A percentile compares a stretch with the other conserved stretches of the same genome.
Conservation (phyloP, 2,888 invertebrate genomes). For the Ochropleura plecta region DNA sequence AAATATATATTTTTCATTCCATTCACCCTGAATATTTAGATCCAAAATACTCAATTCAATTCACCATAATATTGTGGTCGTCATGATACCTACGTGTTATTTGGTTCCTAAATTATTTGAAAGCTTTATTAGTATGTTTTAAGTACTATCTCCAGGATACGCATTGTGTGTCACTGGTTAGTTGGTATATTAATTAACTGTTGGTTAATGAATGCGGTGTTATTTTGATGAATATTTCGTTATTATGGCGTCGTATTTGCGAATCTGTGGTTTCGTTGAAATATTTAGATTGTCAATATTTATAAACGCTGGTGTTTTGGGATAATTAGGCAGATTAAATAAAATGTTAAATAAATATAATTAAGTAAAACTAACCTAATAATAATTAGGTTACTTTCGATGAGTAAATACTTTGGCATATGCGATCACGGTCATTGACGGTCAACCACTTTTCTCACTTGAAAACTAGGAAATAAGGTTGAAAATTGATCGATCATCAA, state of each 20-base stretch:
- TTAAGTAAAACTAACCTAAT: no score
- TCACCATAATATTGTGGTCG: slow-evolving; percentile 40
- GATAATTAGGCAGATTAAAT: background rate
- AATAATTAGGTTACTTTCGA: no score
- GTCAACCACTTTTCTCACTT: no score
- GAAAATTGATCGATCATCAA: no score
- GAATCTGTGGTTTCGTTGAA: background rate
- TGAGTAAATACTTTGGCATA: no score
- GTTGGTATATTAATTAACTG: slow-evolving; percentile 24
- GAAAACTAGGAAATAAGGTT: no score
- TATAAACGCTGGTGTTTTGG: background rate
- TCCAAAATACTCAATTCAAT: slow-evolving; percentile 25
- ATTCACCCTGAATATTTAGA: slow-evolving; percentile 21
- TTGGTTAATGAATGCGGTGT: slow-evolving; percentile 27
- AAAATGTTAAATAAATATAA: no score
- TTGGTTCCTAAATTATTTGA: slow-evolving; percentile 49
- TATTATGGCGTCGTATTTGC: slow-evolving; percentile 1
- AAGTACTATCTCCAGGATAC: slow-evolving; percentile 31
- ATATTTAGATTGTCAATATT: slow-evolving; percentile 6
- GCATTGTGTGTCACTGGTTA: slow-evolving; percentile 20
- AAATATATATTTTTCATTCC: slow-evolving; percentile 9
- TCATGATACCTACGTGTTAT: slow-evolving; percentile 8
- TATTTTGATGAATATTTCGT: slow-evolving; percentile 40
- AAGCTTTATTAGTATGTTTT: slow-evolving; percentile 30
- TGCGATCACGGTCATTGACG: no score